Evolutionary conservation across 2,113 vertebrate species (phyloP).

Genomic region (Ophthalmotilapia sp.): DNA sequence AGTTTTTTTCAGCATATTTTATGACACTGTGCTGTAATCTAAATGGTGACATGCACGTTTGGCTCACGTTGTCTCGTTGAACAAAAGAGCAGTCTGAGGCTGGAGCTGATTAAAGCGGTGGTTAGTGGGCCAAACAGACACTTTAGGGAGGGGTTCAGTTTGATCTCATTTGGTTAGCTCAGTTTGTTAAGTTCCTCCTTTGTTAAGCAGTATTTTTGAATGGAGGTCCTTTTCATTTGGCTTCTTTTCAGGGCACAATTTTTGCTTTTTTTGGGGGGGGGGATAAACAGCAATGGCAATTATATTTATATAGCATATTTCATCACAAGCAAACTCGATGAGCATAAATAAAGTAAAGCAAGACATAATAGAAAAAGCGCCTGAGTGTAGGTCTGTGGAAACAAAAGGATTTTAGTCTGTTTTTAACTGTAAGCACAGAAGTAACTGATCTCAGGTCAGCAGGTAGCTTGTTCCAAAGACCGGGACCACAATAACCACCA

Average conservation of each 20-base stretch:
- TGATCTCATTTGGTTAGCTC: not conserved
- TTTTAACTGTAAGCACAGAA: not conserved
- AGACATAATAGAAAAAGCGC: not conserved
- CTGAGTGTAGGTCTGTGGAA: not conserved
- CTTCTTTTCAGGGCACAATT: not conserved
- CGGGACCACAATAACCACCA: not conserved
- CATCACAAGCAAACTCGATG: not conserved
- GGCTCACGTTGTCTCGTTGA: not conserved
- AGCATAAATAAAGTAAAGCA: not conserved
- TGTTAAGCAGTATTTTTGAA: not conserved
- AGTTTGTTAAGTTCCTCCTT: not conserved
- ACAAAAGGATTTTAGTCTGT: not conserved
- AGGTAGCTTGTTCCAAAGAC: not conserved
- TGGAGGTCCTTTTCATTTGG: not conserved
- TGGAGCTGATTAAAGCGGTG: not conserved
- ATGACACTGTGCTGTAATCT: not conserved
- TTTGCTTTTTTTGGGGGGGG: not conserved
- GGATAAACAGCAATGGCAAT: not conserved
- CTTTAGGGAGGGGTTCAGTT: not conserved
- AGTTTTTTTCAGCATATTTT: not conserved
- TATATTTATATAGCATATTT: not conserved
- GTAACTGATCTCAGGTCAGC: not conserved
- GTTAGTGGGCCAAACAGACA: not conserved
- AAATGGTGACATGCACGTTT: not conserved
- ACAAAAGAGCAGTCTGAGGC: not conserved